Evolutionary conservation across 2,797 vertebrate genomes (phyloP).

Genomic region (Rhinogobio ventralis): DNA sequence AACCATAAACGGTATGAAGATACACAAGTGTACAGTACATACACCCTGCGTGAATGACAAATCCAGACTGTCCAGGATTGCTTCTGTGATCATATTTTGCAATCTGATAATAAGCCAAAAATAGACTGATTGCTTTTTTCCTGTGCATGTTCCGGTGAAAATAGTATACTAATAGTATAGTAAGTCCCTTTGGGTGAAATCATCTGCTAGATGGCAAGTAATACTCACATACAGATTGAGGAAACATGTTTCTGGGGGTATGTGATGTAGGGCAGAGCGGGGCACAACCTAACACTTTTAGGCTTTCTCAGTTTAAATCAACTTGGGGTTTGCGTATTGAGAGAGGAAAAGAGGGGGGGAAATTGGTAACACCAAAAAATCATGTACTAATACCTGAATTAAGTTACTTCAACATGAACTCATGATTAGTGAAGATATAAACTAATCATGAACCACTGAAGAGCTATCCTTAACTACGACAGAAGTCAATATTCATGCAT

Average conservation of each 20-base stretch:
- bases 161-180: no score
- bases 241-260: neutral
- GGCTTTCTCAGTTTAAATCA: no score
- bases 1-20: slow-evolving; percentile 85
- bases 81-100: neutral
- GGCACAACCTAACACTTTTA: no score
- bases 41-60: neutral
- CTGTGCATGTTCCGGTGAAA: neutral
- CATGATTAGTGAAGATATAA: no score
- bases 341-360: no score
- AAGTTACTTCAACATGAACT: no score
- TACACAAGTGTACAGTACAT: neutral
- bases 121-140: neutral
- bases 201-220: neutral
- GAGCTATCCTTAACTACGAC: no score
- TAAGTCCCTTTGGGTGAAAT: neutral
- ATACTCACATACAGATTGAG: neutral
- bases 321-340: no score
- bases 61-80: neutral
- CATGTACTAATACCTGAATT: no score
- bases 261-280: neutral
- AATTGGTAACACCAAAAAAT: no score
- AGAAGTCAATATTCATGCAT: no score
- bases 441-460: no score
- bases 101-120: neutral